Conservation (phyloP, 1,140 invertebrate species). For the Nylanderia fulva region DNA sequence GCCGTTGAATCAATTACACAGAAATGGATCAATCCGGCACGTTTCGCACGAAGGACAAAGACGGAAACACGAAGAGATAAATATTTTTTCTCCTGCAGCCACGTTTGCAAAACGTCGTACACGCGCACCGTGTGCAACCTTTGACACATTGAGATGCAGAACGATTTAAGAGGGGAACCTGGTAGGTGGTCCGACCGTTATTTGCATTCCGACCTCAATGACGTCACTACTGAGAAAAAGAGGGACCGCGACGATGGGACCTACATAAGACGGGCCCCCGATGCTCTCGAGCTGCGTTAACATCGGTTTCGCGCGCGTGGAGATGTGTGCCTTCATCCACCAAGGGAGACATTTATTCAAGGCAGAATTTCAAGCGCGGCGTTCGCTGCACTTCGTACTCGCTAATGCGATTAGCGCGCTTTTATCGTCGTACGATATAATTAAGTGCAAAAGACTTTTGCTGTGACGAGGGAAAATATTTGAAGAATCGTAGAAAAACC, state of each 20-base stretch:
- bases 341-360: slow-evolving; percentile 35
- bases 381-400: slow-evolving; percentile 70
- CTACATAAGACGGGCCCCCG: background rate
- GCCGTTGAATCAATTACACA: slow-evolving; percentile 1
- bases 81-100: background rate
- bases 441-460: background rate
- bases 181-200: slow-evolving; percentile 69
- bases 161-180: slow-evolving; percentile 15
- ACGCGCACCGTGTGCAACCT: slow-evolving; percentile 41
- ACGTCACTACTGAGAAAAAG: slow-evolving; percentile 47
- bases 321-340: slow-evolving; percentile 32
- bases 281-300: background rate
- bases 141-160: slow-evolving; percentile 34
- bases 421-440: slow-evolving; percentile 69
- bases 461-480: slow-evolving; percentile 54
- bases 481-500: background rate
- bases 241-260: slow-evolving; percentile 1
- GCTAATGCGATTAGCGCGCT: slow-evolving; percentile 78
- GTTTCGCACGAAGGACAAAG: background rate
- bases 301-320: background rate
- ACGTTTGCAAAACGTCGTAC: slow-evolving; percentile 9
- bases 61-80: background rate
- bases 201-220: slow-evolving; percentile 65
- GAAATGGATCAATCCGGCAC: slow-evolving; percentile 2
- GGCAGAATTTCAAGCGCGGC: background rate